Percentiles rank a stretch among this genome's conserved stretches.
phyloP scores from a whole-genome alignment of 1,140 invertebrate species.

The Papilio machaon region DNA sequence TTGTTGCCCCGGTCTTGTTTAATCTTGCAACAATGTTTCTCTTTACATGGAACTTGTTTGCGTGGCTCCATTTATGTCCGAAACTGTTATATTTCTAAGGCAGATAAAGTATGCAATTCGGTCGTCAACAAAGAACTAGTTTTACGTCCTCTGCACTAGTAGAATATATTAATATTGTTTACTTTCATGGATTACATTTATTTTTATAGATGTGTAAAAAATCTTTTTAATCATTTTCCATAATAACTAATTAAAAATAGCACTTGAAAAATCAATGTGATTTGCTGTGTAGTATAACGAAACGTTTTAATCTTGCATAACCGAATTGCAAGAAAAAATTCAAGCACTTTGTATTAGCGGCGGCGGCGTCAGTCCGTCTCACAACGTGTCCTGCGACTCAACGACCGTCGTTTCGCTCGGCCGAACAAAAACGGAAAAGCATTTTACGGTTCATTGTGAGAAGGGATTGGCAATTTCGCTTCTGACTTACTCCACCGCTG shows the following conservation, averaged over 20 bases:
- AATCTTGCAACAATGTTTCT: conserved; percentile 12
- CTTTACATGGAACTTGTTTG: conserved; percentile 6
- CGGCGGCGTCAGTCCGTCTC: conserved; percentile 69
- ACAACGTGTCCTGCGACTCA: conserved; percentile 78
- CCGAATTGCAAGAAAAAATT: not conserved
- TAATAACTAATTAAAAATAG: not conserved
- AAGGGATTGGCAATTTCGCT: conserved; percentile 80
- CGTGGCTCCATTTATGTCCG: not conserved
- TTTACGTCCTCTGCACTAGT: not conserved
- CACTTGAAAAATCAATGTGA: not conserved
- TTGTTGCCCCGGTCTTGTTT: conserved; percentile 13
- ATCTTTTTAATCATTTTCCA: not conserved
- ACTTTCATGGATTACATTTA: not conserved
- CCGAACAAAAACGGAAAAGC: conserved; percentile 80
- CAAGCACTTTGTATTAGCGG: conserved; percentile 62
- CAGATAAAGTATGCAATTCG: conserved; percentile 14
- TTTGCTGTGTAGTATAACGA: not conserved
- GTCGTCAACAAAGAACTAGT: conserved; percentile 4
- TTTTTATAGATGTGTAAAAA: not conserved
- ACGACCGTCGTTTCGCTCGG: conserved; percentile 75
- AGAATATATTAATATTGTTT: no score
- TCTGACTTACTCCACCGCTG: conserved; percentile 74
- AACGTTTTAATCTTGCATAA: not conserved
- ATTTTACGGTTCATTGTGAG: conserved; percentile 82
- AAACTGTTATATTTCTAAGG: not conserved